These are phyloP conservation scores for Smithornis capensis DNA, from an alignment of 2,113 vertebrate species.

Conservation along the genomic window DNA sequence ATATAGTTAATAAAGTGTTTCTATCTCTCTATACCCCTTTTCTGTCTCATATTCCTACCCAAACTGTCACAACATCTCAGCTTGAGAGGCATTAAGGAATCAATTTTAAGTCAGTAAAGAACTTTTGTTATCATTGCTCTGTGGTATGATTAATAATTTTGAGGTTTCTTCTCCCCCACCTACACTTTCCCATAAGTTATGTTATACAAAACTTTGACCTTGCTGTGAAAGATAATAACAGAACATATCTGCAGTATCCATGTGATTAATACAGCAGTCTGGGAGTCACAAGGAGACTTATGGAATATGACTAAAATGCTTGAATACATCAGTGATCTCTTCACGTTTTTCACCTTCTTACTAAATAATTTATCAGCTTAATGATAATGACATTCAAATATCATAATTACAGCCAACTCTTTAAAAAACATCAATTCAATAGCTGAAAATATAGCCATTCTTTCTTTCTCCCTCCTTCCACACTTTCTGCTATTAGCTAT, in stretches of 20 bases:
- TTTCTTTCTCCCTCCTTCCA: neutral
- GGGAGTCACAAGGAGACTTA: constrained; percentile 52
- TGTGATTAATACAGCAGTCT: constrained; percentile 73
- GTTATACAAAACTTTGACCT: constrained; percentile 72
- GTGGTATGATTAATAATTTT: constrained; percentile 65
- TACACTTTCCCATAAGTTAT: neutral
- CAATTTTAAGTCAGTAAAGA: constrained; percentile 47
- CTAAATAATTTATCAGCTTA: constrained; percentile 83
- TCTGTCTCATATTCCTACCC: no score
- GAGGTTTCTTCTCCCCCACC: neutral
- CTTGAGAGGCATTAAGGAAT: constrained; percentile 38
- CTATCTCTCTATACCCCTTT: no score
- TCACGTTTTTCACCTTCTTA: constrained; percentile 64
- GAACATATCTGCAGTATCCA: constrained; percentile 55
- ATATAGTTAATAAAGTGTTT: no score
- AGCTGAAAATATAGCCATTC: constrained; percentile 54
- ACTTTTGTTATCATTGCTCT: constrained; percentile 50
- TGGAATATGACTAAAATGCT: constrained; percentile 67
- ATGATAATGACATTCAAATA: constrained; percentile 83
- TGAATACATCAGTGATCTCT: constrained; percentile 63
- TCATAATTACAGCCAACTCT: constrained; percentile 77
- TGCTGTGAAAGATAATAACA: constrained; percentile 69
- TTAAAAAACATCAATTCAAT: constrained; percentile 77
- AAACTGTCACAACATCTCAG: no score
- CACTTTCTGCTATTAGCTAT: constrained; percentile 70